A percentile compares a stretch with the other conserved stretches of the same genome.
Evolutionary conservation across 2,113 vertebrate genomes (phyloP).

Genomic region (Onychorhynchus coronatus): DNA sequence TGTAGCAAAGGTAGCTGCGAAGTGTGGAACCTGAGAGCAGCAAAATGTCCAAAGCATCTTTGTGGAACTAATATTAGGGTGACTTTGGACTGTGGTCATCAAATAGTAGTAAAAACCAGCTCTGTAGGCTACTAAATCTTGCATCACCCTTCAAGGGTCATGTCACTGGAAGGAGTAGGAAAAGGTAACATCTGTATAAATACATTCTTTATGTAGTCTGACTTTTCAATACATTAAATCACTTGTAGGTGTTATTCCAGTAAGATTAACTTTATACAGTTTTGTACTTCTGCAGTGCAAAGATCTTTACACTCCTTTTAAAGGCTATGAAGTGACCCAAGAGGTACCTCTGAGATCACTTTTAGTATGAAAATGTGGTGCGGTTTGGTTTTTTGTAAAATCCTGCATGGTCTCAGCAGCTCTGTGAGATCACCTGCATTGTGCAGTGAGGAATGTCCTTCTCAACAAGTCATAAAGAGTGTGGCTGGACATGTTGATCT

Average conservation of each 20-base stretch:
- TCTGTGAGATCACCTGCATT: background rate
- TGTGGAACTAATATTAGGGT: background rate
- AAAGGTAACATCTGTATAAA: background rate
- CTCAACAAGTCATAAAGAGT: rapidly evolving
- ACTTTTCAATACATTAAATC: background rate
- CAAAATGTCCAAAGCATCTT: background rate
- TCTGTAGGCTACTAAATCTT: background rate
- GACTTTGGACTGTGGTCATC: background rate
- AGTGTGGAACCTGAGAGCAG: background rate
- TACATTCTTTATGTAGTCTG: background rate
- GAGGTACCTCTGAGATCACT: background rate
- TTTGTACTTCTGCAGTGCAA: background rate
- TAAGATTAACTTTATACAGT: background rate
- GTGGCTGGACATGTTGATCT: background rate
- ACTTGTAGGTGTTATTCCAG: background rate
- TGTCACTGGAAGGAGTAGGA: background rate
- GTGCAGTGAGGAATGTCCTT: background rate
- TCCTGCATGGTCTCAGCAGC: background rate
- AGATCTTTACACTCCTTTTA: background rate
- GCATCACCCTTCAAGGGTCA: background rate
- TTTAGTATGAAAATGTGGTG: background rate
- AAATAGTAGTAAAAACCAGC: background rate
- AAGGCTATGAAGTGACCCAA: background rate
- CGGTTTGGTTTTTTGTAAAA: background rate
- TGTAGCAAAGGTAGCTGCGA: background rate